Base-by-base conservation (phyloP, 1,140 invertebrate species). In the Sycophila sp. region DNA sequence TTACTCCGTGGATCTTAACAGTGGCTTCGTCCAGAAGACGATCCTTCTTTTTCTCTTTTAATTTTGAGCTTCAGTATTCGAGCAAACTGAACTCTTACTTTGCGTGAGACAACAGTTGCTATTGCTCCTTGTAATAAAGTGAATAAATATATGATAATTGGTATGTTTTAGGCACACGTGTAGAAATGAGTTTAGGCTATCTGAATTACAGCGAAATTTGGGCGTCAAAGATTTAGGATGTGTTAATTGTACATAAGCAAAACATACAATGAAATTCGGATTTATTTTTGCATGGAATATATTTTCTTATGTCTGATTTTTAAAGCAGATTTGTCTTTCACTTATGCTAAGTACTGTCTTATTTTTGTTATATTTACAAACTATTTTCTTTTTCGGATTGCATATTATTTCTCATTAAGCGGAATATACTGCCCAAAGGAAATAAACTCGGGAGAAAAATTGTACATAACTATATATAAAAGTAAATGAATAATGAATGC, bases 211-310 rank as follows among this genome's bases (percentile, higher is more conserved):
- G 38, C 58, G 55, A 73, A 51, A 72, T 72, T 74, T 64, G 63
- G 68, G 49, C 40, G 40, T 75, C 49, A 76, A 75, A 30, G 32
- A 47, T 24, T 67, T 74, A 77, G 60, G 64, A 66, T 80, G 60
- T 74, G 73, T 68, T 75, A 75, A 77, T 72, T 82, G 76, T 82
- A 82, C 53, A 82, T 81, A 80, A 78, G 69, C 11, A 36, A 77
- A 60, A 66, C 75, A 78, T 80, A 80, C 76, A 82, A 80, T 83
- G 83, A 82, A 84, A 82, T 84, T 82, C 72, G 77, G 73, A 76
- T 75, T 72, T 76, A 68, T 76, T 73, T 72, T 65, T 76, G 73
- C 47, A 76, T 69, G 64, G 4, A 73, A 15, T 8, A 56, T 73
- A 69, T 75, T 22, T 49, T 55, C 47, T 51, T 55, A 60, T 30